Base-by-base conservation (phyloP, 2,797 vertebrate species). In the Loriculus beryllinus region DNA sequence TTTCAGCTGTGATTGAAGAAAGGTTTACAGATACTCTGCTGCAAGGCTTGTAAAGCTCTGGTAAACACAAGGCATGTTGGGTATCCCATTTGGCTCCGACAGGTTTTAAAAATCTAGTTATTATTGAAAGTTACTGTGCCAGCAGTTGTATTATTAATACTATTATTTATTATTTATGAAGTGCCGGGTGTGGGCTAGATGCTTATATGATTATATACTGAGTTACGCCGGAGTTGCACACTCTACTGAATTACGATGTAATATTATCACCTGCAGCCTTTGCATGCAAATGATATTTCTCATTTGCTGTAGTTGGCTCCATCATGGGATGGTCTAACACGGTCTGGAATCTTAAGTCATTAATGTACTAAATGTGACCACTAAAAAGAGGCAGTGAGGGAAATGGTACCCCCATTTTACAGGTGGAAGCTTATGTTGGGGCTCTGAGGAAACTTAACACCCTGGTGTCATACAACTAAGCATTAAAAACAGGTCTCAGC, bases 121-220 rank as follows among this genome's bases (percentile, higher is more conserved):
- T 82, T 94, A 82, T 56, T 92, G 82, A 86, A 90, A 96, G 89
- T 70, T 90, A 82, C 87, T 48, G 37, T 79, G 82, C 85, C 69
- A 64, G 79, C 65, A 92, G 70, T 82, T 95, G 89, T 86, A 90
- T 94, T 95, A 94, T 94, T 96, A 96, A 93, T 95, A 71, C 25
- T 85, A 80, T 93, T 93, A 94, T 94, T 95, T 91, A 92, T 96
- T 96, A 96, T 95, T 95, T 96, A 97, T 90, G 70, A 82, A 90
- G 82, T 67, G 43, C 92, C 16, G 14, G 87, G 78, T 60, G 60
- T 85, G 93, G 85, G 88, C 87, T 90, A 80, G 92, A 84, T 90
- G 82, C 85, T 94, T 93, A 74, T 88, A 35, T 64, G 93, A 91
- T 86, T 82, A 76, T 64, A 76, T 47, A 65, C 69, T 26, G 80